Evolutionary conservation across 2,797 vertebrate genomes (phyloP).

Genomic region (Salmo trutta): DNA sequence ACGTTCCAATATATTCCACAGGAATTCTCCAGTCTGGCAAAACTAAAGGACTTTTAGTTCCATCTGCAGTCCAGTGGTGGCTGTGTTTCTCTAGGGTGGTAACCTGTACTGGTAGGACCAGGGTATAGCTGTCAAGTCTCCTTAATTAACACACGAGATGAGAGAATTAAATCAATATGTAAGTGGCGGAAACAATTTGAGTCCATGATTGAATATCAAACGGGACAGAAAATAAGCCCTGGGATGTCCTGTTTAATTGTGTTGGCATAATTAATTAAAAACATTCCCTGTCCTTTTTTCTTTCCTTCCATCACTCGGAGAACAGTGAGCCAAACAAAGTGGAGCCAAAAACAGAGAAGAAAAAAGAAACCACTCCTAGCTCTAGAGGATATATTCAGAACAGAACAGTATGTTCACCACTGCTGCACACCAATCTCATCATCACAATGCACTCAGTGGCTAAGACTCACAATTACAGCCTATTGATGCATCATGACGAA

Average conservation of each 20-base stretch:
- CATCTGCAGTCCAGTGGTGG: neutral
- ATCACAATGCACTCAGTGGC: too few relatives aligned
- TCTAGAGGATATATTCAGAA: neutral
- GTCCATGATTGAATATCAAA: conserved; percentile 63
- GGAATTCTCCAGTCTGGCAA: neutral
- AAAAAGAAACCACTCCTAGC: neutral
- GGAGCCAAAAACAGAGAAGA: neutral
- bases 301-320: conserved; percentile 28
- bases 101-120: conserved; percentile 36
- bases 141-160: conserved; percentile 67
- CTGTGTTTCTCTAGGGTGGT: conserved; percentile 8
- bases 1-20: neutral
- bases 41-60: neutral
- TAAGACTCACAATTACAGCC: conserved; percentile 2
- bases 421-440: too few relatives aligned
- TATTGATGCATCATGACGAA: neutral
- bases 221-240: conserved; percentile 46
- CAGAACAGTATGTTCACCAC: too few relatives aligned
- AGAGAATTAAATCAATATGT: conserved; percentile 69
- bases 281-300: conserved; percentile 1
- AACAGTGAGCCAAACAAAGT: conserved; percentile 1
- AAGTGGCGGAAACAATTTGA: conserved; percentile 70
- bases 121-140: conserved; percentile 55
- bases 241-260: conserved; percentile 60
- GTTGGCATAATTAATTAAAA: conserved; percentile 58